phyloP scores from a whole-genome alignment of 2,888 invertebrate genomes.

The Macaria notata region DNA sequence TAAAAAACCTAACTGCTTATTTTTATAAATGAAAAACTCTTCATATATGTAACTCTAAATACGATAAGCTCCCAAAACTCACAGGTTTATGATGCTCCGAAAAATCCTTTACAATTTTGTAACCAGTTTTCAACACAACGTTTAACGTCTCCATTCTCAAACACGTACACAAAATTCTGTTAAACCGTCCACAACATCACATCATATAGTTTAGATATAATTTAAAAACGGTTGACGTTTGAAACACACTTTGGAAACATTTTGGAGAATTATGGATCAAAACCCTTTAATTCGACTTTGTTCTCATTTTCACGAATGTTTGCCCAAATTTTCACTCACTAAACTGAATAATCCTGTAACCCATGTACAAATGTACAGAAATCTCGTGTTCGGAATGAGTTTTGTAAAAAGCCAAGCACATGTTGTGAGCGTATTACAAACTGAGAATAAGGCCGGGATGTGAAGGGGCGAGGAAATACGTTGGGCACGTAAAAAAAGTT shows the following conservation, averaged over 20 bases:
- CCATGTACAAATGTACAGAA: background rate
- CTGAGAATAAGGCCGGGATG: constrained; percentile 66
- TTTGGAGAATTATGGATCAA: no score
- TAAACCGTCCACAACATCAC: no score
- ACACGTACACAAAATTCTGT: constrained; percentile 1
- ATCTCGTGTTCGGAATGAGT: background rate
- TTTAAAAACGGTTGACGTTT: no score
- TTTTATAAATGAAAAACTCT: no score
- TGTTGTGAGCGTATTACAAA: constrained; percentile 44
- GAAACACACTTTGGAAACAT: no score
- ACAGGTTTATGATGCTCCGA: constrained; percentile 68
- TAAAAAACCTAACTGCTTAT: no score
- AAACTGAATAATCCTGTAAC: background rate
- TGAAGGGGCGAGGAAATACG: constrained; percentile 74
- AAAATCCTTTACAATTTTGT: constrained; percentile 73
- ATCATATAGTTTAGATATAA: no score
- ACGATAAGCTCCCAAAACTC: constrained; percentile 41
- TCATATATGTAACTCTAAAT: no score
- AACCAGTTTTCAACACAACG: constrained; percentile 72
- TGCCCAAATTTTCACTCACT: no score
- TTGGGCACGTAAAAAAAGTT: constrained; percentile 74
- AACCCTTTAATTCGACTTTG: no score
- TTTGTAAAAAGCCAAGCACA: constrained; percentile 45
- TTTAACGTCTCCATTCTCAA: constrained; percentile 67
- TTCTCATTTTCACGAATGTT: no score